These are phyloP conservation scores for Orthosia gothica DNA, from an alignment of 2,888 invertebrate species.

Conservation along the genomic window DNA sequence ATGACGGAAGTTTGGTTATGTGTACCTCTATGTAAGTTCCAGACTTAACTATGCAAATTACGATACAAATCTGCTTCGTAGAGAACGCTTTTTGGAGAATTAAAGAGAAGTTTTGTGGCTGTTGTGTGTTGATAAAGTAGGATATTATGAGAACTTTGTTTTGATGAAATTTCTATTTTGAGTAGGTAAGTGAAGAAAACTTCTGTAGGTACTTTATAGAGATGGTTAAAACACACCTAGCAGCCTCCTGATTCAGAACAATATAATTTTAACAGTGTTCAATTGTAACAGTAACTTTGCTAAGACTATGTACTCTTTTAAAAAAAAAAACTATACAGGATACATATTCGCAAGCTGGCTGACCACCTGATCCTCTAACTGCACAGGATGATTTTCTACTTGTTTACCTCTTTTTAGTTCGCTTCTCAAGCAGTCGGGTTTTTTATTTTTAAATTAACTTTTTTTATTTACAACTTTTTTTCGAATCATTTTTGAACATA, in stretches of 20 bases:
- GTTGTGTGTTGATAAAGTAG: slow-evolving; percentile 63
- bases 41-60: slow-evolving; percentile 83
- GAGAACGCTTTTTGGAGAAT: slow-evolving; percentile 70
- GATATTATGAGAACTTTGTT: slow-evolving; percentile 42
- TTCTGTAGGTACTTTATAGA: too few relatives aligned
- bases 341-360: too few relatives aligned
- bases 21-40: slow-evolving; percentile 75
- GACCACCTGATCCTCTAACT: too few relatives aligned
- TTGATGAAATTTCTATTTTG: slow-evolving; percentile 33
- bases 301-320: not conserved
- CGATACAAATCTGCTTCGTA: slow-evolving; percentile 78
- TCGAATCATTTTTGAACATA: too few relatives aligned
- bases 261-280: not conserved
- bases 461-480: too few relatives aligned
- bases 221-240: not conserved
- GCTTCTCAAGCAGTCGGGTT: too few relatives aligned
- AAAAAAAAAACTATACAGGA: too few relatives aligned
- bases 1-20: slow-evolving; percentile 79
- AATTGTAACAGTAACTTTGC: not conserved
- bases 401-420: too few relatives aligned
- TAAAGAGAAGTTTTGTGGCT: slow-evolving; percentile 51
- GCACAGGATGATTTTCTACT: too few relatives aligned
- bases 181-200: too few relatives aligned
- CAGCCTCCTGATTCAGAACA: not conserved
- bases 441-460: too few relatives aligned